Evolutionary conservation across 2,888 invertebrate species (phyloP), one percentile per base, ranked within the genome.

Genomic region (Athetis lepigone): DNA sequence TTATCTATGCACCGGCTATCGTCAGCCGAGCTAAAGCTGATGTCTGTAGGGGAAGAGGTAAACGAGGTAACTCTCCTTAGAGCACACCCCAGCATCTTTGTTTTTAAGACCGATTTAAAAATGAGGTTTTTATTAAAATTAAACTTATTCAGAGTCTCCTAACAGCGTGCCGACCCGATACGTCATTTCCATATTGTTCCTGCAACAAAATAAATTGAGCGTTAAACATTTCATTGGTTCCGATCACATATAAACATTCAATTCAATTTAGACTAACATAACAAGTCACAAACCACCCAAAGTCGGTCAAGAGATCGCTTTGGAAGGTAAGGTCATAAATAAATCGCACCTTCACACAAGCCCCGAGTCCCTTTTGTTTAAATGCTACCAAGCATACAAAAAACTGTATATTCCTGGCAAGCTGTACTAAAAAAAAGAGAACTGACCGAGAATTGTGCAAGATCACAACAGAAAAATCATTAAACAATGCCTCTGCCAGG

Each of bases 31-130:
- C 92, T 91, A 78, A 90, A 91, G 85, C 85, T 87, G 82, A 89
- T 86, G 82, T 86, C 83, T 83, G 87, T 89, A 60, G 84, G 82
- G 69, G 88, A 84, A 70, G 83, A 85, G 74, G 81, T 82, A 75
- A 89, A 88, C 82, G 90, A 92, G 91, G 91, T 86, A 80, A 92
- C 89, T 92, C 91, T 90, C 72, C 82, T 87, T 45, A 87, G 88
- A 93, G 90, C 92, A 91, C 91, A 91, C 94, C 94, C 94, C 94
- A 94, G 94, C 94, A 95, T 95, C 89, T 94, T 94, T 87, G 87
- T 89, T 89, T 86, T 85, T 88, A 89, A 84, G 80, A 82, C 88
- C 83, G 79, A 80, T 84, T 86, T 79, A 80, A 81, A 87, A 88
- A 88, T 85, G 75, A 79, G 80, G 66, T 79, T 78, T 75, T 81